Percentiles rank a stretch among this genome's conserved stretches.
These are phyloP conservation scores for Cryptocephalus moraei DNA, from an alignment of 2,888 invertebrate genomes.

Conservation along the genomic window DNA sequence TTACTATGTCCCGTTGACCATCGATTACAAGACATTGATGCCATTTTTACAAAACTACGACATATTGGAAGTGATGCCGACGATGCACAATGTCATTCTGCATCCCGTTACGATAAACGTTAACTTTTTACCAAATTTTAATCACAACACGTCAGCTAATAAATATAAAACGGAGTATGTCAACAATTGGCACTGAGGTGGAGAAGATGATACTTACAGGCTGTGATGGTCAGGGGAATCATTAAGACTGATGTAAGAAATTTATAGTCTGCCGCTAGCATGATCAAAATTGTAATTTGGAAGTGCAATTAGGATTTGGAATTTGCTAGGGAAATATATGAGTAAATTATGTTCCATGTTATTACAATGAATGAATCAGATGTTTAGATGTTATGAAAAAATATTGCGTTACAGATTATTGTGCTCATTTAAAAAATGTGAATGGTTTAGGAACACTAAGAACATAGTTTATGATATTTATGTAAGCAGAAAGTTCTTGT, in stretches of 20 bases:
- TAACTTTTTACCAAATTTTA: constrained; percentile 47
- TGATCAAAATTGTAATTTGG: background rate
- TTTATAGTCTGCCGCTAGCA: background rate
- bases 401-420: no score
- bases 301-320: no score
- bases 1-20: constrained; percentile 78
- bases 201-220: constrained; percentile 15
- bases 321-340: no score
- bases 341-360: no score
- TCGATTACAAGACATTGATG: constrained; percentile 63
- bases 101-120: constrained; percentile 87
- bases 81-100: constrained; percentile 50
- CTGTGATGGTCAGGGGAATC: constrained; percentile 31
- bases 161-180: constrained; percentile 21
- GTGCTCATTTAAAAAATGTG: no score
- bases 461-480: no score
- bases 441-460: no score
- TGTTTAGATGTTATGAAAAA: background rate
- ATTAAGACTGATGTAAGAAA: constrained; percentile 26
- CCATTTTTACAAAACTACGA: constrained; percentile 57
- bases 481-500: no score
- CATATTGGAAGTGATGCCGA: constrained; percentile 46
- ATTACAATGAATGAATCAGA: background rate
- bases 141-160: constrained; percentile 8
- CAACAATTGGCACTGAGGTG: constrained; percentile 14